Evolutionary conservation across 1,140 invertebrate genomes (phyloP).

Genomic region (Bathynomus jamesi): DNA sequence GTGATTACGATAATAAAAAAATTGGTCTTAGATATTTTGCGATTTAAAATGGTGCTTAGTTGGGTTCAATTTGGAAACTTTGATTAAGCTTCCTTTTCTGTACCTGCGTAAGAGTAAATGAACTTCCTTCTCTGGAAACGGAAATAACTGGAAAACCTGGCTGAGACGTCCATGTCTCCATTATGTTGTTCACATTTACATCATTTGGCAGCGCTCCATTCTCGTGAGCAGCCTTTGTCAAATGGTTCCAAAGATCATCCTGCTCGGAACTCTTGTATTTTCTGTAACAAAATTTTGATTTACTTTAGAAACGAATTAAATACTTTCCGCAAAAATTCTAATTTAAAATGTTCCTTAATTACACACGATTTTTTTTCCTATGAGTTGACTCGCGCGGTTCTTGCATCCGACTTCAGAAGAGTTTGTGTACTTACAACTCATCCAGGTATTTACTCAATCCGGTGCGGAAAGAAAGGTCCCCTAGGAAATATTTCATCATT

Average conservation of each 20-base stretch:
- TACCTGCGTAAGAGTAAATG: not conserved
- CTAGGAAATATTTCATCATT: constrained; percentile 90
- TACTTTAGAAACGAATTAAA: not conserved
- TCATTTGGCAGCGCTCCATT: constrained; percentile 48
- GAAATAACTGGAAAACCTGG: constrained; percentile 40
- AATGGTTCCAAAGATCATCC: constrained; percentile 71
- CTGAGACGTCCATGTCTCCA: constrained; percentile 49
- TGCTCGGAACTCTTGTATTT: constrained; percentile 61
- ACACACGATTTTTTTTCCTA: not conserved
- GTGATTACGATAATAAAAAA: not conserved
- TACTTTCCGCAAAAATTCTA: not conserved
- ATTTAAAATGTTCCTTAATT: not conserved
- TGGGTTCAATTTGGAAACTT: not conserved
- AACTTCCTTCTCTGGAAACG: constrained; percentile 3
- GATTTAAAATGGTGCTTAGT: not conserved
- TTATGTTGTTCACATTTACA: constrained; percentile 61
- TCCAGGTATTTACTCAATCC: constrained; percentile 70
- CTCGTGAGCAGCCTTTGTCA: constrained; percentile 42
- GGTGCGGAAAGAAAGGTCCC: constrained; percentile 66
- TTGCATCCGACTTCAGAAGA: not conserved
- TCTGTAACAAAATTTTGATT: not conserved
- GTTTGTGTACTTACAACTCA: constrained; percentile 29
- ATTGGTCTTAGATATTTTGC: not conserved
- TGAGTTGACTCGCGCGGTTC: not conserved
- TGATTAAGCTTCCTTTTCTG: not conserved